Evolutionary conservation across 2,888 invertebrate genomes (phyloP).

Genomic region (Ceraclea dissimilis): DNA sequence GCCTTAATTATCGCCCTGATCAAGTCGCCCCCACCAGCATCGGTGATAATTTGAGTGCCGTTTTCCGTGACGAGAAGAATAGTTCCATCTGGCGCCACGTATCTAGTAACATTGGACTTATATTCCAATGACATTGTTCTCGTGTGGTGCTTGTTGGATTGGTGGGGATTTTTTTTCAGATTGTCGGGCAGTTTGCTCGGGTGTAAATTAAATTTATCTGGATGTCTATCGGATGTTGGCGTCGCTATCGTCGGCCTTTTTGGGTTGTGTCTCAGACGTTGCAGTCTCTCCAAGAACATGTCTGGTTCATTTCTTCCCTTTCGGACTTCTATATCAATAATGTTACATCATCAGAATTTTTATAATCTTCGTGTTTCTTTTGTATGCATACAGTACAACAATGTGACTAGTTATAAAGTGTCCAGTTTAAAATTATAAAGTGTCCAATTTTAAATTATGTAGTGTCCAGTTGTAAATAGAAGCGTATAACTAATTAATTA

Average conservation of each 20-base stretch:
- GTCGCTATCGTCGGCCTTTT: constrained; percentile 13
- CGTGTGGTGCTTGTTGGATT: constrained; percentile 32
- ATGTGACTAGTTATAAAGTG: too few species aligned
- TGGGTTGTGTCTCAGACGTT: constrained; percentile 21
- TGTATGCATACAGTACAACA: too few species aligned
- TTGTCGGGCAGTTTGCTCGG: constrained; percentile 24
- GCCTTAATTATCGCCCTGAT: constrained; percentile 49
- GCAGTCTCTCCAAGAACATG: constrained; percentile 22
- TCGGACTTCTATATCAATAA: constrained; percentile 8
- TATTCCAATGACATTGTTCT: constrained; percentile 35
- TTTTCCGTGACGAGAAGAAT: constrained; percentile 58
- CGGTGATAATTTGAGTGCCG: constrained; percentile 52
- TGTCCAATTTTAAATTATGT: too few species aligned
- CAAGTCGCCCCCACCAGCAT: constrained; percentile 47
- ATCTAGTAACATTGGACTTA: constrained; percentile 46
- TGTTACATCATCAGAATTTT: not conserved
- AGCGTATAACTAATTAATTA: too few species aligned
- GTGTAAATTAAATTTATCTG: constrained; percentile 25
- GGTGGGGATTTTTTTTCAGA: constrained; percentile 7
- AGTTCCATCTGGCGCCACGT: constrained; percentile 54
- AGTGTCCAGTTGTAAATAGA: too few species aligned
- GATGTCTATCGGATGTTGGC: constrained; percentile 23
- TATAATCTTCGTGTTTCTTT: constrained; percentile 4
- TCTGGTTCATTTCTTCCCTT: constrained; percentile 17
- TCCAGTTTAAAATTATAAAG: too few species aligned